These are phyloP conservation scores for Oreonectes daqikongensis DNA, from an alignment of 2,797 vertebrate genomes.

Conservation along the genomic window DNA sequence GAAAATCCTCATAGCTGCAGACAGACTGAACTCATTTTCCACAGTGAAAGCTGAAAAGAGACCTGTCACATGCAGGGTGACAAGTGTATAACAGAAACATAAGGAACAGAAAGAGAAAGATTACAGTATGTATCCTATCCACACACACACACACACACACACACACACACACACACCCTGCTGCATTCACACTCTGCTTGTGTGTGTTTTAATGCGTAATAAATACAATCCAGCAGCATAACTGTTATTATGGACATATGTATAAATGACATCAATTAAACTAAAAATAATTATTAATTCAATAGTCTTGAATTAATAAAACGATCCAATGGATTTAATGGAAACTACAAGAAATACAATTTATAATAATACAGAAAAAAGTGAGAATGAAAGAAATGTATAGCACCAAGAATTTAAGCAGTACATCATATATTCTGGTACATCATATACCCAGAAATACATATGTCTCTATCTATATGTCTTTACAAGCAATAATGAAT, in stretches of 20 bases:
- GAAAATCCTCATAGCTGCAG: slow-evolving; percentile 26
- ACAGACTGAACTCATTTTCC: slow-evolving; percentile 44
- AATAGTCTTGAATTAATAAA: neutral
- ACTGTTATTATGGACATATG: neutral
- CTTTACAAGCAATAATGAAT: slow-evolving; percentile 47
- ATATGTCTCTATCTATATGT: slow-evolving; percentile 1
- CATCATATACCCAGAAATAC: too few species aligned
- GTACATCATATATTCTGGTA: too few species aligned
- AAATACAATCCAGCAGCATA: slow-evolving; percentile 12
- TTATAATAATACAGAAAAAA: too few species aligned
- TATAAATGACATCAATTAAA: neutral
- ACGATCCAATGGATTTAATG: too few species aligned
- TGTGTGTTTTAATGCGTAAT: slow-evolving; percentile 1
- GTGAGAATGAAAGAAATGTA: neutral
- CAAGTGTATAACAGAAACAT: slow-evolving; percentile 7
- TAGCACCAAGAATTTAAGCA: neutral
- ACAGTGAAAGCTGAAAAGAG: slow-evolving; percentile 4
- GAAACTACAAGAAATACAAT: too few species aligned
- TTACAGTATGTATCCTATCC: slow-evolving; percentile 12
- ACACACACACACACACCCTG: neutral
- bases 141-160: neutral
- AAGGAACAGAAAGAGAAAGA: neutral
- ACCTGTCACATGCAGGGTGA: slow-evolving; percentile 17
- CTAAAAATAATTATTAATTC: neutral
- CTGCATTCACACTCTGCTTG: neutral